A percentile compares a stretch with the other conserved stretches of the same genome.
Evolutionary conservation across 2,888 invertebrate genomes (phyloP).

Genomic region (Dione juno): DNA sequence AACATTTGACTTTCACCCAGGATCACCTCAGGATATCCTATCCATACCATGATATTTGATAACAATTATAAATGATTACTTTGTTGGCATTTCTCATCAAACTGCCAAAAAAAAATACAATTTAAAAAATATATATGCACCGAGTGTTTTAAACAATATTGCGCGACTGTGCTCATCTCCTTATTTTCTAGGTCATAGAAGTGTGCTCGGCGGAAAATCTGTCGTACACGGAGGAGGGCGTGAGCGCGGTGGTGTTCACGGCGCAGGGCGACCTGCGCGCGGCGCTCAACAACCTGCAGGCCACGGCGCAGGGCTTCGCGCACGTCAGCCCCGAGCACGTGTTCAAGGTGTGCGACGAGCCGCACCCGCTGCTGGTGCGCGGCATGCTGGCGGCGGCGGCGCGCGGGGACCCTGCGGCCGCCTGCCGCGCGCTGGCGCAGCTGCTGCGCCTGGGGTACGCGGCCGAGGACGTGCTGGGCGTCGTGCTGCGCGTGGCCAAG

Average conservation of each 20-base stretch:
- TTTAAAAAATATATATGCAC: no score
- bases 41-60: no score
- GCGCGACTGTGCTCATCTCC: no score
- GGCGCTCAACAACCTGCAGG: conserved; percentile 97
- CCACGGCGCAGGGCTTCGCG: conserved; percentile 92
- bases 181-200: conserved; percentile 64
- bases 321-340: conserved; percentile 96
- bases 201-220: conserved; percentile 80
- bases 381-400: conserved; percentile 94
- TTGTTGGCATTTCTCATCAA: no score
- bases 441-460: conserved; percentile 98
- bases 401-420: conserved; percentile 88
- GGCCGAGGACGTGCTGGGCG: conserved; percentile 97
- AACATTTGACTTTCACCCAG: no score
- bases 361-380: conserved; percentile 96
- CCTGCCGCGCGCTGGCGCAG: conserved; percentile 88
- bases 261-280: conserved; percentile 99
- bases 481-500: conserved; percentile 97
- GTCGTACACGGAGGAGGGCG: conserved; percentile 94
- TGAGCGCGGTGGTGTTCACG: conserved; percentile 98
- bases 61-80: no score
- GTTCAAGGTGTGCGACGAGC: conserved; percentile 99
- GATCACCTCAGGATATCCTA: no score
- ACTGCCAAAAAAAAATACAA: no score
- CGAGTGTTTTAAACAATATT: no score